A percentile compares a stretch with the other conserved stretches of the same genome.
These are phyloP conservation scores for Melanerpes aurifrons DNA, from an alignment of 2,113 vertebrate genomes.

Conservation along the genomic window DNA sequence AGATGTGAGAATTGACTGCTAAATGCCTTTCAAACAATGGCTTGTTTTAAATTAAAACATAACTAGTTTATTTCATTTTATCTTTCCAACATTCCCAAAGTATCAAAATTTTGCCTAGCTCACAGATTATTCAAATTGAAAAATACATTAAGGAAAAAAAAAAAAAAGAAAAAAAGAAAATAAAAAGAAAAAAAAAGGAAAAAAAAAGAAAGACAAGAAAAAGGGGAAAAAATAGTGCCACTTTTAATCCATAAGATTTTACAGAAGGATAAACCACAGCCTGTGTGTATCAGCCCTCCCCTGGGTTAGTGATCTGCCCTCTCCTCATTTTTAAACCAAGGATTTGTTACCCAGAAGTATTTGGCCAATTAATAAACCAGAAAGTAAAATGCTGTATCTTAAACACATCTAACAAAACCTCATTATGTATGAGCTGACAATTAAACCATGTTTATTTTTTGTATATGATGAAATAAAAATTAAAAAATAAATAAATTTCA, in stretches of 20 bases:
- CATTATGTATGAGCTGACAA: constrained; percentile 4
- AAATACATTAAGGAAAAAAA: not conserved
- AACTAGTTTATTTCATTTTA: not conserved
- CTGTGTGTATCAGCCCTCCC: not conserved
- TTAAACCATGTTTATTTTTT: constrained; percentile 26
- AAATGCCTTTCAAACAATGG: constrained; percentile 10
- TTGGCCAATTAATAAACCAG: constrained; percentile 49
- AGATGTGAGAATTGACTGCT: constrained; percentile 30
- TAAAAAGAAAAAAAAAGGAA: not conserved
- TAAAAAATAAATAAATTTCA: not conserved
- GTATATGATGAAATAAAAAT: not conserved
- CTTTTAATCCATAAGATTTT: constrained; percentile 38
- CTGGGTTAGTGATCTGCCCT: constrained; percentile 11
- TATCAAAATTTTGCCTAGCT: not conserved
- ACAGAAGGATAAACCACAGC: constrained; percentile 31
- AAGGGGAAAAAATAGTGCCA: not conserved
- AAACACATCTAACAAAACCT: constrained; percentile 27
- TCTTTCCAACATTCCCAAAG: not conserved
- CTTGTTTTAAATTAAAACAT: constrained; percentile 14
- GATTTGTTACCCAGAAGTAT: not conserved
- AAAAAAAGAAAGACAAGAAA: too few species aligned
- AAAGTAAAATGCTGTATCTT: constrained; percentile 37
- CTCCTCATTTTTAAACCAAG: constrained; percentile 34
- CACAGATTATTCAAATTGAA: not conserved
- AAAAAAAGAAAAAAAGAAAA: too few species aligned